Base-by-base conservation (phyloP, 2,888 invertebrate genomes). In the Punctoribates punctum region DNA sequence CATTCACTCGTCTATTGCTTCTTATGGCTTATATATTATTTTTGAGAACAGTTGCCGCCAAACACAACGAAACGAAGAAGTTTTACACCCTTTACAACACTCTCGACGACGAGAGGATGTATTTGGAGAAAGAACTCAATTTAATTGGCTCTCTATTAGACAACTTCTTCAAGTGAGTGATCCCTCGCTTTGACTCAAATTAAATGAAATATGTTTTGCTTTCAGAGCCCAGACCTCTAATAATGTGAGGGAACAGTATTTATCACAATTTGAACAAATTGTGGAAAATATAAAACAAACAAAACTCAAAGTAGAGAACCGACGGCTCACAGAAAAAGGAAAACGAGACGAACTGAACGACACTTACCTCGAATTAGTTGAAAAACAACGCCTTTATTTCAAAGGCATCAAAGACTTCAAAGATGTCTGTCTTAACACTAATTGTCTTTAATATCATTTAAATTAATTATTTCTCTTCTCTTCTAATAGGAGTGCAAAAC, bases 11-110 rank as follows among this genome's bases (percentile, higher is more conserved):
- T 38, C 62, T 65, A 67, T 77, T 48, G n/a, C 1, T 46, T 2
- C 17, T 25, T 3, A 20, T 25, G 9, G 11, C 23, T 20, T 48
- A 51, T 6, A 6, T 23, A 6, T n/a, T 15, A 51, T 77, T 84
- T 78, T 6, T 1, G 0, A 29, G 1, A n/a, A 13, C 85, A 95
- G 95, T 98, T 82, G 91, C 95, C 78, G 91, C 92, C 38, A 96
- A 94, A 82, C 96, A 97, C 84, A 91, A 92, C 83, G 96, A 98
- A 87, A 97, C 97, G 0, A 97, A 97, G 84, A 96, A 97, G 86
- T 96, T 94, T 86, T 98, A 93, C 84, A 94, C 94, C 57, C 87
- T 97, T 78, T 96, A 96, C 85, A 98, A 99, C 84, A 95, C 95
- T 1, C 86, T 97, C 75, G 91, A 94, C 83, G 96, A 97, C 85